phyloP scores from a whole-genome alignment of 2,113 vertebrate genomes.

The Carettochelys insculpta region DNA sequence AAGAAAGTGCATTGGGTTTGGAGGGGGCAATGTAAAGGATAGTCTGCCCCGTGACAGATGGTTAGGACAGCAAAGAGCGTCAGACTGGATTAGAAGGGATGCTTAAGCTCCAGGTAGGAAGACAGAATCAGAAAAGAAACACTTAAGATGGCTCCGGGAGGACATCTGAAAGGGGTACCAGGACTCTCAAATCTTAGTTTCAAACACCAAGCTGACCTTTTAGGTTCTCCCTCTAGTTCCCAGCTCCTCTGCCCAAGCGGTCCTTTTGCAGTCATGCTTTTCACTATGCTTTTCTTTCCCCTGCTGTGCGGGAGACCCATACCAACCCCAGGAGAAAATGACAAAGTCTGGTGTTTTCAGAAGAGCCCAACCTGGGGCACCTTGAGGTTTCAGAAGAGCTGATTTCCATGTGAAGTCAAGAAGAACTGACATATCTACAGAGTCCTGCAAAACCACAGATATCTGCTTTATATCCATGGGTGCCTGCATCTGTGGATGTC shows the following conservation, averaged over 20 bases:
- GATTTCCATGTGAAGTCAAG: neutral
- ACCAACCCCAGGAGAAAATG: constrained; percentile 7
- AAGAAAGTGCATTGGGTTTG: neutral
- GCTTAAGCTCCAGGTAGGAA: constrained; percentile 17
- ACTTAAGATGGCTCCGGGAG: neutral
- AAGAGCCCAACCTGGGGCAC: neutral
- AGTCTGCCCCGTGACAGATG: constrained; percentile 23
- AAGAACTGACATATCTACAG: neutral
- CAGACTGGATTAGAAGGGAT: constrained; percentile 23
- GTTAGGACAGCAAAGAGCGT: neutral
- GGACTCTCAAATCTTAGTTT: constrained; percentile 43
- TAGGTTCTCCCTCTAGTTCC: neutral
- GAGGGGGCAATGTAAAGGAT: neutral
- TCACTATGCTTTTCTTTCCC: constrained; percentile 7
- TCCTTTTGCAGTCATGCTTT: neutral
- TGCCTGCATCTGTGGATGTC: no score
- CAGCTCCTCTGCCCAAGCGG: constrained; percentile 11
- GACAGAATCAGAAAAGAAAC: constrained; percentile 12
- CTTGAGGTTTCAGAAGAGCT: neutral
- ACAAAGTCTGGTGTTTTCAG: constrained; percentile 23
- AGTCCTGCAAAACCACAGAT: no score
- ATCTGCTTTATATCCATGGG: no score
- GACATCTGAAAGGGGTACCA: constrained; percentile 25
- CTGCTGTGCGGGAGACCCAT: neutral
- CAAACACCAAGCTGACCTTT: constrained; percentile 27